These are phyloP conservation scores for Gallinago media DNA, from an alignment of 2,113 vertebrate genomes.

Conservation along the genomic window DNA sequence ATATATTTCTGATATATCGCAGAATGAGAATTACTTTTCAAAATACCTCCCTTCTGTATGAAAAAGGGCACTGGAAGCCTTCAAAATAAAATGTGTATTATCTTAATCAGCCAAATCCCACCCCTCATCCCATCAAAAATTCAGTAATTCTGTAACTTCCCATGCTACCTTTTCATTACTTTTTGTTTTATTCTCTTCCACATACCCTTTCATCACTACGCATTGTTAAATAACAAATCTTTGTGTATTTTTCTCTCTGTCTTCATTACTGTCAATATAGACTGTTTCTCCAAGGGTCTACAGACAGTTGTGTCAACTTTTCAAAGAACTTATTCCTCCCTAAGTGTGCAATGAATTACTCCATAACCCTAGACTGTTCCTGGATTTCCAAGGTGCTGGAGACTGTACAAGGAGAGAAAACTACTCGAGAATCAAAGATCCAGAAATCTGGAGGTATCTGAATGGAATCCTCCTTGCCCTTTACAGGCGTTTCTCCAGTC, in stretches of 20 bases:
- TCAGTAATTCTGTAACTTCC: not conserved
- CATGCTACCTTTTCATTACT: not conserved
- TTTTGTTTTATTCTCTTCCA: not conserved
- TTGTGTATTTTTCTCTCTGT: not conserved
- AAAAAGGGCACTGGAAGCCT: not conserved
- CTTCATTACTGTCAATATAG: not conserved
- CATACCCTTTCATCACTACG: not conserved
- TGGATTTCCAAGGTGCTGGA: not conserved
- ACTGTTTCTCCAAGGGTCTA: not conserved
- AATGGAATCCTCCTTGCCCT: not conserved
- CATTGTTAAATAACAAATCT: not conserved
- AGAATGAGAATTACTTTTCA: not conserved
- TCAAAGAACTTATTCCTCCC: not conserved
- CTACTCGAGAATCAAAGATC: not conserved
- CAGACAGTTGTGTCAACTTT: not conserved
- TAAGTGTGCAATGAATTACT: not conserved
- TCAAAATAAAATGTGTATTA: not conserved
- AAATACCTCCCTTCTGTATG: not conserved
- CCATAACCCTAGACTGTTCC: not conserved
- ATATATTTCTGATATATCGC: not conserved
- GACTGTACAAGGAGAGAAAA: not conserved
- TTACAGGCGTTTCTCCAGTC: rapidly evolving
- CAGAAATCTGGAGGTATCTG: not conserved
- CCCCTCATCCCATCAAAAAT: not conserved
- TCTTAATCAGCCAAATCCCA: not conserved